Conservation (phyloP, 2,113 vertebrate genomes). For the Indicator maculatus region DNA sequence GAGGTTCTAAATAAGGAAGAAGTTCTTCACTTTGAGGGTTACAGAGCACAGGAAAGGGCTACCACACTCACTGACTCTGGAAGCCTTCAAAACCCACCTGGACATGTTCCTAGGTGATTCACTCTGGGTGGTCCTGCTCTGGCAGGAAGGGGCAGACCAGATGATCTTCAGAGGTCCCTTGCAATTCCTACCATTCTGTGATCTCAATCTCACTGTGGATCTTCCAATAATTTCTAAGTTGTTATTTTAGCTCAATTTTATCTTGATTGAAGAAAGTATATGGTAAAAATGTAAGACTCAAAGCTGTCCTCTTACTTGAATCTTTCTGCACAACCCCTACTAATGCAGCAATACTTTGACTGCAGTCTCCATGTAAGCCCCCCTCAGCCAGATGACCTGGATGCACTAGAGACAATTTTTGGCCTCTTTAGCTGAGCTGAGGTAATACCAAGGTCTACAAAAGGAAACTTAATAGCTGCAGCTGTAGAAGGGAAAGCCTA, state of each 20-base stretch:
- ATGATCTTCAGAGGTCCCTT: too few species aligned
- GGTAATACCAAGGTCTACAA: background rate
- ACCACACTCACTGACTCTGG: too few species aligned
- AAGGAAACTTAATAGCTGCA: background rate
- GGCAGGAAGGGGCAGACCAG: too few species aligned
- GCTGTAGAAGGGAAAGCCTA: background rate
- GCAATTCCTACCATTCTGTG: too few species aligned
- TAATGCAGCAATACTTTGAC: background rate
- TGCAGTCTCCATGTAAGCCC: rapidly evolving
- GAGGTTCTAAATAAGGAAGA: too few species aligned
- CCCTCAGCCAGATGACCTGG: background rate
- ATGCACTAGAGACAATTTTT: background rate
- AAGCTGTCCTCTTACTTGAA: background rate
- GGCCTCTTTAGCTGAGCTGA: background rate
- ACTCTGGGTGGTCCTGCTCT: too few species aligned
- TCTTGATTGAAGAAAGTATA: background rate
- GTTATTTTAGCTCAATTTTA: background rate
- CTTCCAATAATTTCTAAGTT: background rate
- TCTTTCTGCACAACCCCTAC: background rate
- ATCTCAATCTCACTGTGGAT: background rate
- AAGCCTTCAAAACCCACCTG: too few species aligned
- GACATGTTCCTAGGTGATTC: too few species aligned
- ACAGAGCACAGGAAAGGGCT: too few species aligned
- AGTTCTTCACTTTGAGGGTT: too few species aligned
- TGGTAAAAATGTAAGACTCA: background rate